Evolutionary conservation across 2,113 vertebrate species (phyloP).

Genomic region (Erythrocercus mccallii): DNA sequence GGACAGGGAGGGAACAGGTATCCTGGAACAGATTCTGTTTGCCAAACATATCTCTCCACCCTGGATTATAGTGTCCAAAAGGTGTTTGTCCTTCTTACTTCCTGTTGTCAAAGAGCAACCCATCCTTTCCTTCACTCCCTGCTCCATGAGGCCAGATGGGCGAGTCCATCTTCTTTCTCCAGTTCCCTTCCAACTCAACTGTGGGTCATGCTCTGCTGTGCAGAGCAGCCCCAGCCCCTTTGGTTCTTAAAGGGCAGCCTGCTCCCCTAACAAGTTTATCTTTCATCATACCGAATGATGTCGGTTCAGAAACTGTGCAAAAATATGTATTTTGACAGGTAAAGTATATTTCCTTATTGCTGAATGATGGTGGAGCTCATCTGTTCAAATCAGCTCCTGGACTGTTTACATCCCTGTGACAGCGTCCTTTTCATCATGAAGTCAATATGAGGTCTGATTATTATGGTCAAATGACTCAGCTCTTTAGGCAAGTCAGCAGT

Average conservation of each 20-base stretch:
- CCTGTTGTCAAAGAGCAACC: neutral
- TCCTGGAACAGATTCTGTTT: neutral
- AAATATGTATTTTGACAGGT: neutral
- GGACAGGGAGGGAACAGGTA: neutral
- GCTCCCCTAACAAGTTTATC: neutral
- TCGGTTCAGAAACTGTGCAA: neutral
- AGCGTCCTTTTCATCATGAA: neutral
- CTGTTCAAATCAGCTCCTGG: neutral
- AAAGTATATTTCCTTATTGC: neutral
- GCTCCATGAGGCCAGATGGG: too few relatives aligned
- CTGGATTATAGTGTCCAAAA: neutral
- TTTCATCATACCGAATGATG: rapidly evolving
- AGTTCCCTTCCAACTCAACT: neutral
- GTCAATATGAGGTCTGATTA: neutral
- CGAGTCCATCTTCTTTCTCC: neutral
- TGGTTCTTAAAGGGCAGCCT: neutral
- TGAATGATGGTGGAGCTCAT: neutral
- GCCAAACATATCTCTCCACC: neutral
- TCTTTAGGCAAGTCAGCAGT: neutral
- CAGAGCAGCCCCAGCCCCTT: neutral
- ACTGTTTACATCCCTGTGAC: neutral
- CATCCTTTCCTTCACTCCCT: neutral
- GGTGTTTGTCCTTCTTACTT: neutral
- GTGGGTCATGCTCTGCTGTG: neutral
- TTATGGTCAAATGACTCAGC: neutral